Base-by-base conservation (phyloP, 2,113 vertebrate species). In the Mirounga angustirostris region DNA sequence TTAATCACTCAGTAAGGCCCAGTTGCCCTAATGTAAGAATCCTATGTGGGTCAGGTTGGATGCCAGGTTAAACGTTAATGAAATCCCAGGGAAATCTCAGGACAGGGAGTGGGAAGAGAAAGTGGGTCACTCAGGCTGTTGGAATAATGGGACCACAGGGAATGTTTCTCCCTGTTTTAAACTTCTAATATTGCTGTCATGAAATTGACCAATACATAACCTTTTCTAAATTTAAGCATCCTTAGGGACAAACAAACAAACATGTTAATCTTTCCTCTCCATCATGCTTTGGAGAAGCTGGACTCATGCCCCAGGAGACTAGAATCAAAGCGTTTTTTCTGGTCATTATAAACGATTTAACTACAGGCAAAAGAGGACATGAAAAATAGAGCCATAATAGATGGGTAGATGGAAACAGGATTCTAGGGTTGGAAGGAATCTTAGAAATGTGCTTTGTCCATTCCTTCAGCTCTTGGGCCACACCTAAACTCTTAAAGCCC, bases 221-320 rank as follows among this genome's bases (percentile, higher is more conserved):
- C 78, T 93, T 74, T 86, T 76, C 79, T 96, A 87, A 80, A 88
- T 84, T 9, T 69, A 78, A 92, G 19, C 50, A 28, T 61, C 82
- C 73, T 71, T n/a, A 19, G 50, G 74, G 58, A 80, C 58, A 93
- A 30, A n/a, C 69, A 94, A 74, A 89, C 40, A 40, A 67, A 46
- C 16, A 11, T 14, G 14, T 33, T 91, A 36, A 46, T 73, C 73
- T 74, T 80, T 83, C 89, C 43, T 92, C 26, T 16, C 13, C 16
- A 9, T 33, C 61, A 8, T 0, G 24, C 79, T 81, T 5, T 82
- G 94, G 26, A 46, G 74, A 76, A 84, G 63, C 36, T 1, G 3
- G 7, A 0, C 76, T 46, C 22, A 8, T 8, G 71, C 78, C 58
- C 40, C 30, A 18, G 28, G 26, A 67, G 58, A 30, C 79, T 52